Base-by-base conservation (phyloP, 2,113 vertebrate genomes). In the Campylomormyrus numenius region DNA sequence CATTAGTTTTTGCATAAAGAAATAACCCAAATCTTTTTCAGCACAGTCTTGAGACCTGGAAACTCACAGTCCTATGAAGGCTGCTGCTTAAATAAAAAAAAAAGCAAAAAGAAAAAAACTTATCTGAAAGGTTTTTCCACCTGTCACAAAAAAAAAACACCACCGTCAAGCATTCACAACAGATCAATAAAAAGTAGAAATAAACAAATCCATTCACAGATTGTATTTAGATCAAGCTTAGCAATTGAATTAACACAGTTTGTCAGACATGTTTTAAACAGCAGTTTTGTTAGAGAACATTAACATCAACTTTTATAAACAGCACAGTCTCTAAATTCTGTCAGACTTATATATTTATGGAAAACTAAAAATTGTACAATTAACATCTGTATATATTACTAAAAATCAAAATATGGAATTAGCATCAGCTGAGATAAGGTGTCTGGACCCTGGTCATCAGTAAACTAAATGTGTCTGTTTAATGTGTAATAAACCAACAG, bases 41-140 rank as follows among this genome's bases (percentile, higher is more conserved):
- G 94, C 94, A 95, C 93, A 95, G 94, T 94, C 92, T 92, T 94
- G 89, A 96, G 94, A 94, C 94, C 93, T 94, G 93, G 93, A 95
- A 94, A 93, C 92, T 93, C 90, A 95, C 94, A 94, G 94, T 94
- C 93, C 91, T 84, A 45, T 52, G 90, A 90, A 93, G 92, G 94
- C 93, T 92, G 93, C 93, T 93, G 93, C 93, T 94, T 91, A 94
- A 93, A 91, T 39, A 77, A 80, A 42, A 17, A 0, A 50, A 50
- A 3, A 35, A 74, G 94, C 91, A 46, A 83, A 84, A 24, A 21
- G 0, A 86, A 86, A 48, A 48, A 15, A 86, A 86, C 13, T 48
- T 24, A 48, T 46, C 46, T 85, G 84, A 86, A 86, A 86, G 48
- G n/a, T 86, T 49, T 49, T 49, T 50, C 48, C 15, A 80, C 35